Percentiles rank a stretch among this genome's conserved stretches.
phyloP scores from a whole-genome alignment of 2,113 vertebrate species.

The Ranitomeya variabilis region DNA sequence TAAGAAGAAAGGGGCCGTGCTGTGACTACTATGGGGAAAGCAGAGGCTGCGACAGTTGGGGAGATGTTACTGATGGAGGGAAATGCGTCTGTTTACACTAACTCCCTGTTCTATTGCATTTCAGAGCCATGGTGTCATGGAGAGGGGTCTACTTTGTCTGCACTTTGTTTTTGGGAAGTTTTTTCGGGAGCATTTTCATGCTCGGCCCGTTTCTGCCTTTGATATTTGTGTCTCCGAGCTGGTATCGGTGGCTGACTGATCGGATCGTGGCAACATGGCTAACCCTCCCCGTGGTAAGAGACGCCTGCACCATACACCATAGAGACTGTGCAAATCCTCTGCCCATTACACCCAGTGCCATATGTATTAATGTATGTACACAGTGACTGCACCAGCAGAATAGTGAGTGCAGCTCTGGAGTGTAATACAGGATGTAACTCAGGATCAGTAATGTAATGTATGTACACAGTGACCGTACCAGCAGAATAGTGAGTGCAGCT shows the following conservation, averaged over 20 bases:
- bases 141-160: constrained; percentile 89
- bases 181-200: constrained; percentile 96
- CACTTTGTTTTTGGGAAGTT: constrained; percentile 88
- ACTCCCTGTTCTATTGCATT: constrained; percentile 62
- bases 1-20: neutral
- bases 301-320: neutral
- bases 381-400: neutral
- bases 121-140: constrained; percentile 88
- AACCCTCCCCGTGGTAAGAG: constrained; percentile 91
- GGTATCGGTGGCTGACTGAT: constrained; percentile 96
- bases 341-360: too few relatives aligned
- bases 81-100: constrained; percentile 58
- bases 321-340: neutral
- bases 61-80: neutral
- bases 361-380: neutral
- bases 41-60: neutral
- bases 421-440: too few relatives aligned
- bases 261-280: constrained; percentile 93
- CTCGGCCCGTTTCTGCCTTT: constrained; percentile 88
- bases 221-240: constrained; percentile 87
- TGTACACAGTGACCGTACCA: too few relatives aligned
- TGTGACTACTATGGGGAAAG: neutral
- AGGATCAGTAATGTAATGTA: too few relatives aligned
- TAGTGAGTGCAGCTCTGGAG: too few relatives aligned
- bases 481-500: too few relatives aligned